phyloP scores from a whole-genome alignment of 2,113 vertebrate species.

The Leucosticte australis region DNA sequence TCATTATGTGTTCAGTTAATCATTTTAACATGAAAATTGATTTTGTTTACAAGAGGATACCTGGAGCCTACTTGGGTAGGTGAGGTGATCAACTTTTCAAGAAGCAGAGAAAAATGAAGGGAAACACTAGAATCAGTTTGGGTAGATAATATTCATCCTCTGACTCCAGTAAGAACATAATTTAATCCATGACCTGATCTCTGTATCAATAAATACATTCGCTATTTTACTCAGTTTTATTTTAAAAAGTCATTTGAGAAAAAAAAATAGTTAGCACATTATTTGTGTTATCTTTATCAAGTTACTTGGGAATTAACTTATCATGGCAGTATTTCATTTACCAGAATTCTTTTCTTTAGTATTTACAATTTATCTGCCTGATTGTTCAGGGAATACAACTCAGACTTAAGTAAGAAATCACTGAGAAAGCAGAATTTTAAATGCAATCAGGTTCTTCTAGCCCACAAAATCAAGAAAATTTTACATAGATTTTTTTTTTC shows the following conservation, averaged over 20 bases:
- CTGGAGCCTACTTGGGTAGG: background rate
- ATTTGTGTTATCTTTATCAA: background rate
- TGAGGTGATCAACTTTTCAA: background rate
- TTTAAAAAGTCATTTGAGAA: background rate
- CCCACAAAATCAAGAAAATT: background rate
- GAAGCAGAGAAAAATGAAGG: background rate
- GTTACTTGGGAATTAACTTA: background rate
- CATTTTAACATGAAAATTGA: background rate
- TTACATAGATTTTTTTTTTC: background rate
- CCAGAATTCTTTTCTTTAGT: background rate
- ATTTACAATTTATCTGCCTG: background rate
- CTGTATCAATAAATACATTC: background rate
- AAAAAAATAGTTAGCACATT: background rate
- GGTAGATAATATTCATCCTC: background rate
- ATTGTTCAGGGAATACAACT: background rate
- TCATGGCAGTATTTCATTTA: background rate
- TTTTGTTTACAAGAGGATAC: background rate
- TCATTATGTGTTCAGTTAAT: background rate
- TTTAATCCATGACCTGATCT: background rate
- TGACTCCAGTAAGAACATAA: background rate
- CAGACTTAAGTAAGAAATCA: background rate
- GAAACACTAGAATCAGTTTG: background rate
- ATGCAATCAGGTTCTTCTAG: background rate
- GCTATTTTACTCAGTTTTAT: background rate
- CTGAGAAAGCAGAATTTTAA: background rate